Evolutionary conservation across 1,140 invertebrate species (phyloP).

Genomic region (Halyomorpha halys): DNA sequence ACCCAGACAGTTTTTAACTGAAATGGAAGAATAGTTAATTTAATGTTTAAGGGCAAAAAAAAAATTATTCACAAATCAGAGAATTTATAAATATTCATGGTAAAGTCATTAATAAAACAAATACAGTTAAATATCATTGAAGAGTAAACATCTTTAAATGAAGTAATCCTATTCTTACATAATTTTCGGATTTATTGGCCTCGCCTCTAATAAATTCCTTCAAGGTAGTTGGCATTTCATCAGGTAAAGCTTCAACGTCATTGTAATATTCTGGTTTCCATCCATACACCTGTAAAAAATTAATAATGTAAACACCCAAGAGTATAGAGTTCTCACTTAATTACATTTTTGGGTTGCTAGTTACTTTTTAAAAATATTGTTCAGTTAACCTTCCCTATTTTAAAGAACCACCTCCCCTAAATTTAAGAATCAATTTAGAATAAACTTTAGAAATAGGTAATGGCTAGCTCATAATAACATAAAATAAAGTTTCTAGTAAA

Average conservation of each 20-base stretch:
- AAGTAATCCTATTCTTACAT: slow-evolving; percentile 17
- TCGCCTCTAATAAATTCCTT: slow-evolving; percentile 43
- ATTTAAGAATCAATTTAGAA: too few relatives aligned
- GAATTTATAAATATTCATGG: neutral
- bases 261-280: slow-evolving; percentile 65
- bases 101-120: neutral
- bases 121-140: neutral
- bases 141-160: neutral
- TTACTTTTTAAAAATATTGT: too few relatives aligned
- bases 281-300: slow-evolving; percentile 50
- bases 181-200: slow-evolving; percentile 1
- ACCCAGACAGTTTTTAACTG: slow-evolving; percentile 41
- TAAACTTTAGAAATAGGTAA: too few relatives aligned
- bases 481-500: too few relatives aligned
- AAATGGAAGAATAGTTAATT: neutral
- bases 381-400: too few relatives aligned
- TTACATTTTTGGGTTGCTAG: too few relatives aligned
- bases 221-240: slow-evolving; percentile 52
- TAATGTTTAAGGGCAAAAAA: neutral
- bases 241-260: slow-evolving; percentile 45
- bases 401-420: too few relatives aligned
- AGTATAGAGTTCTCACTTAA: too few relatives aligned
- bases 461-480: too few relatives aligned
- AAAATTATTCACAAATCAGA: neutral
- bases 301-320: too few relatives aligned